These are phyloP conservation scores for Tholera decimalis DNA, from an alignment of 2,888 invertebrate species.

Conservation along the genomic window DNA sequence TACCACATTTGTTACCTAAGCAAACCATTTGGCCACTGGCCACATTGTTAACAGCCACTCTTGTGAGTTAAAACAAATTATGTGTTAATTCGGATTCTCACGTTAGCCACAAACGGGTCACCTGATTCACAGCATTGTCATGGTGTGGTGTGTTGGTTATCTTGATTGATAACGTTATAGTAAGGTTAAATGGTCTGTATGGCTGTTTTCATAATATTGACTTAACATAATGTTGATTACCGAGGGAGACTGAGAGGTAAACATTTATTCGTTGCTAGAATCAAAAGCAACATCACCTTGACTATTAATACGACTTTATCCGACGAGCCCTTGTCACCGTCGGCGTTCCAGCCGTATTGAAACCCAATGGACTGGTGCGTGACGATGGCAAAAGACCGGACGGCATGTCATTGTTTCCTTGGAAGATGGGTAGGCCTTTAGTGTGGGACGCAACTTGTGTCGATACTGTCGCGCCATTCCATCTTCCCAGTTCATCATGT, in stretches of 20 bases:
- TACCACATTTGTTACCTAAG: constrained; percentile 18
- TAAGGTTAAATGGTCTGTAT: constrained; percentile 20
- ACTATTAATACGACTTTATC: too few species aligned
- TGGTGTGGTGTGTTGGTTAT: constrained; percentile 24
- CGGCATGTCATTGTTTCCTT: too few species aligned
- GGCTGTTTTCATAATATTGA: constrained; percentile 39
- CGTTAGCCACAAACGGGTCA: constrained; percentile 73
- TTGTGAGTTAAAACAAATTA: constrained; percentile 60
- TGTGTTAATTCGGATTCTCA: constrained; percentile 66
- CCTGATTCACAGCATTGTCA: constrained; percentile 82
- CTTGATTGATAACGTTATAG: constrained; percentile 51
- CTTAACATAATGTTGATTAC: neutral
- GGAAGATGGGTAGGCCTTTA: too few species aligned
- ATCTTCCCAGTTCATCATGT: too few species aligned
- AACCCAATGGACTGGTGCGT: too few species aligned
- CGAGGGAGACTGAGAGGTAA: neutral
- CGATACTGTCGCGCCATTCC: too few species aligned
- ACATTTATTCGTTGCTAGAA: neutral
- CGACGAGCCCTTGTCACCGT: too few species aligned
- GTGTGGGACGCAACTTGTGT: too few species aligned
- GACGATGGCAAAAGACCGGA: too few species aligned
- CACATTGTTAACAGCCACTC: constrained; percentile 45
- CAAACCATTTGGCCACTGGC: constrained; percentile 7
- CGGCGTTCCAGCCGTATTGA: too few species aligned
- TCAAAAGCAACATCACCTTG: neutral